Evolutionary conservation across 2,797 vertebrate species (phyloP), one percentile per base, ranked within the genome.

Genomic region (Danio tinwini): DNA sequence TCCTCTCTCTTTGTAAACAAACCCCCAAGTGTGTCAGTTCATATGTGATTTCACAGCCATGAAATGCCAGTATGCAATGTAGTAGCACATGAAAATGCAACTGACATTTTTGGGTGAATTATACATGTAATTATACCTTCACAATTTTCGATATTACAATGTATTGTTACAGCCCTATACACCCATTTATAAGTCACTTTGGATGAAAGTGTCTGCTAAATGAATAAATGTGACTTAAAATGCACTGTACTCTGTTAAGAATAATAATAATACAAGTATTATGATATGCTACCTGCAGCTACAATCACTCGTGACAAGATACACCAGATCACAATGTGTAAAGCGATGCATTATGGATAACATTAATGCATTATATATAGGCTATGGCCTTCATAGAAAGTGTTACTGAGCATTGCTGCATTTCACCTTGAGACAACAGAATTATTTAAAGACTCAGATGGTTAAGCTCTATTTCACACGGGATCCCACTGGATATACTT

Each of bases 401-500:
- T 59, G 13, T 59, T 59, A 37, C 42, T 59, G 40, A 29, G 70
- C 37, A 17, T 73, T 73, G n/a, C 40, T 40, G 19, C 37, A 42
- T 42, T 70, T 59, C 53, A 78, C 37, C 7, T 52, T 44, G 45
- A 69, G 67, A 71, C 55, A 61, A 52, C 55, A 53, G 7, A 44
- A 11, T 61, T 21, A 44, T 52, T 71, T 58, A 29, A 78, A 78
- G 12, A 49, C 12, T 50, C 49, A 70, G n/a, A 70, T 50, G 45
- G 53, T 49, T 21, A 61, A 58, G 64, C 55, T 77, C 42, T 77
- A 19, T 78, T 78, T 78, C 64, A 56, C 29, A 17, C 49, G 10
- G 40, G 49, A 72, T 56, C 69, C 76, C 17, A 14, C 7, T 68
- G 44, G 64, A 50, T 59, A 13, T 11, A 44, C 52, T 58, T 67